Evolutionary conservation across 2,797 vertebrate genomes (phyloP).

Genomic region (Chromis chromis): DNA sequence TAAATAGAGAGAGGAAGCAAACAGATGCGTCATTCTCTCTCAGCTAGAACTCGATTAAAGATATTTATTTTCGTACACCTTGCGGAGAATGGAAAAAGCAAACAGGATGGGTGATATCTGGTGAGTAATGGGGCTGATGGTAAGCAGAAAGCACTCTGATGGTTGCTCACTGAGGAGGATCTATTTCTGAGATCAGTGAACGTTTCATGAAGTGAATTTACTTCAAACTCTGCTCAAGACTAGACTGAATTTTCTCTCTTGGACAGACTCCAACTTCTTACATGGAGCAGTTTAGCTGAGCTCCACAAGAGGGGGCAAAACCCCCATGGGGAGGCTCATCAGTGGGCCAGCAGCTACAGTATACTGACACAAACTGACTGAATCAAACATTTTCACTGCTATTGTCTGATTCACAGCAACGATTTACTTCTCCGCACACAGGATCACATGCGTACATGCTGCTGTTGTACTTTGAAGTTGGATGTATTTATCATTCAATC

Average conservation of each 20-base stretch:
- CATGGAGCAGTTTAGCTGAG: slow-evolving; percentile 46
- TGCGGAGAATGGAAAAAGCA: slow-evolving; percentile 58
- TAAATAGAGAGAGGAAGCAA: slow-evolving; percentile 68
- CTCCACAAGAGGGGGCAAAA: slow-evolving; percentile 84
- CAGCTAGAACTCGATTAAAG: slow-evolving; percentile 60
- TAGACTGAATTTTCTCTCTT: slow-evolving; percentile 10
- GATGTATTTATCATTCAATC: slow-evolving; percentile 16
- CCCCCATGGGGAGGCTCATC: slow-evolving; percentile 56
- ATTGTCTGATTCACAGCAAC: slow-evolving; percentile 17
- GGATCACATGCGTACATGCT: slow-evolving; percentile 6
- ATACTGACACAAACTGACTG: slow-evolving; percentile 7
- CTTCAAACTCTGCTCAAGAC: slow-evolving; percentile 8
- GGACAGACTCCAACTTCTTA: slow-evolving; percentile 34
- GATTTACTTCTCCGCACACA: neutral
- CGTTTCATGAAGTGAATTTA: slow-evolving; percentile 7
- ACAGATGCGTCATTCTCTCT: slow-evolving; percentile 54
- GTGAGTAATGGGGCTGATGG: slow-evolving; percentile 30
- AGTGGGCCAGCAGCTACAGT: slow-evolving; percentile 4
- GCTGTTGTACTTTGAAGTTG: slow-evolving; percentile 18
- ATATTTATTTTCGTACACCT: slow-evolving; percentile 58
- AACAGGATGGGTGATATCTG: slow-evolving; percentile 53
- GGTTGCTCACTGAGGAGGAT: neutral
- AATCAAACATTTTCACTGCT: slow-evolving; percentile 31
- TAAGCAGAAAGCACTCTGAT: slow-evolving; percentile 11
- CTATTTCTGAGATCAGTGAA: neutral